phyloP scores from a whole-genome alignment of 2,797 vertebrate genomes.

The Phataginus tetradactyla region DNA sequence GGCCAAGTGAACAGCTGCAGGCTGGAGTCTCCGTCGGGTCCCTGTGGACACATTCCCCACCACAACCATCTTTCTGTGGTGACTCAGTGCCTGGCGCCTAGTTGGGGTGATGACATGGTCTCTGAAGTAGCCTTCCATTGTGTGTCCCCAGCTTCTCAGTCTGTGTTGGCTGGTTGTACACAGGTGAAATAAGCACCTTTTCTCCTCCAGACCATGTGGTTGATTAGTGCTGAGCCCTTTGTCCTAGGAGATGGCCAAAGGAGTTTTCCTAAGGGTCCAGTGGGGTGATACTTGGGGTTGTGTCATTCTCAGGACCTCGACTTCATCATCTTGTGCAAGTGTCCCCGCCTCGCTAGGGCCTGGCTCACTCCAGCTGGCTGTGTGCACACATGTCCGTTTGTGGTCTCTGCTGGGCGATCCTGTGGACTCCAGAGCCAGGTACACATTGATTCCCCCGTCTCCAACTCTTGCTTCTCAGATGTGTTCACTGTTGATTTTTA shows the following conservation, averaged over 20 bases:
- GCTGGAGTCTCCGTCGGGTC: not conserved
- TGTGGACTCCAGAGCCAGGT: not conserved
- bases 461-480: not conserved
- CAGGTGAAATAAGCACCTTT: accelerated
- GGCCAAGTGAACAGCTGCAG: too few species aligned
- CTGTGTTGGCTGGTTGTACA: accelerated
- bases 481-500: not conserved
- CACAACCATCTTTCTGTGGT: accelerated
- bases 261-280: not conserved
- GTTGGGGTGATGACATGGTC: not conserved
- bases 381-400: accelerated
- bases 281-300: not conserved
- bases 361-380: not conserved
- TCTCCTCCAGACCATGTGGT: too few species aligned
- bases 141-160: not conserved
- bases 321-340: not conserved
- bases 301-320: not conserved
- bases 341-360: not conserved
- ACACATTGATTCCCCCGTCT: not conserved
- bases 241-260: not conserved
- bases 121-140: not conserved
- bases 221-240: not conserved
- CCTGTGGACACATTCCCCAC: accelerated
- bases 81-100: accelerated
- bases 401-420: not conserved